phyloP scores from a whole-genome alignment of 1,140 invertebrate genomes.

The Mactra quadrangularis region DNA sequence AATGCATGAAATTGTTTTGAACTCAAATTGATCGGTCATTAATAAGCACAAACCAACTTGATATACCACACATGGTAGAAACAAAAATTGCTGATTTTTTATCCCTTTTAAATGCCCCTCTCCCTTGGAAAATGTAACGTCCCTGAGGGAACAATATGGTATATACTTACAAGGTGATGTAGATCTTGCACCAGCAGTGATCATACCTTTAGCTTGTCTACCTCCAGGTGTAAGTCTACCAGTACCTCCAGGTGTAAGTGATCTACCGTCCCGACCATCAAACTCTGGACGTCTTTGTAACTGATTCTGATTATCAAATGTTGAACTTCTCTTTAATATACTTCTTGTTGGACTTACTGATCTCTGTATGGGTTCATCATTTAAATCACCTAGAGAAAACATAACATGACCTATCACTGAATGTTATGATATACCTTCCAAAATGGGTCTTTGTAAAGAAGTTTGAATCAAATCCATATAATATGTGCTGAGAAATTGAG shows the following conservation, averaged over 20 bases:
- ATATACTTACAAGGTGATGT: conserved; percentile 24
- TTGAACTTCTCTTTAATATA: conserved; percentile 51
- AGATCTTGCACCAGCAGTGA: conserved; percentile 47
- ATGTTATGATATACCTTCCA: too few species aligned
- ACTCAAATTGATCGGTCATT: too few species aligned
- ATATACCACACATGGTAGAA: too few species aligned
- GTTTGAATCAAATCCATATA: too few species aligned
- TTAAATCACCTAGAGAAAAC: conserved; percentile 33
- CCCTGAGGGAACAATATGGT: too few species aligned
- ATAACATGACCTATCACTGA: background rate
- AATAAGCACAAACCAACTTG: too few species aligned
- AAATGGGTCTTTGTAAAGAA: too few species aligned
- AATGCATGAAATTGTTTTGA: too few species aligned
- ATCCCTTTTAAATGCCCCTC: too few species aligned
- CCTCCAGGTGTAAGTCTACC: conserved; percentile 61
- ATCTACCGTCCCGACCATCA: conserved; percentile 59
- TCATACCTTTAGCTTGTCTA: conserved; percentile 42
- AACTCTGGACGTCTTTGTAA: conserved; percentile 2
- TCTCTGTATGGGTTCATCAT: conserved; percentile 35
- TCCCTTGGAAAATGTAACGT: too few species aligned
- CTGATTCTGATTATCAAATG: conserved; percentile 40
- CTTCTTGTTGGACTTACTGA: conserved; percentile 50
- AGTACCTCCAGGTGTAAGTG: conserved; percentile 24
- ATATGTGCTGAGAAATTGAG: too few species aligned
- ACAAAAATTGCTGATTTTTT: too few species aligned